These are phyloP conservation scores for Didymodactylos carnosus DNA, from an alignment of 2,888 invertebrate genomes.

Conservation along the genomic window DNA sequence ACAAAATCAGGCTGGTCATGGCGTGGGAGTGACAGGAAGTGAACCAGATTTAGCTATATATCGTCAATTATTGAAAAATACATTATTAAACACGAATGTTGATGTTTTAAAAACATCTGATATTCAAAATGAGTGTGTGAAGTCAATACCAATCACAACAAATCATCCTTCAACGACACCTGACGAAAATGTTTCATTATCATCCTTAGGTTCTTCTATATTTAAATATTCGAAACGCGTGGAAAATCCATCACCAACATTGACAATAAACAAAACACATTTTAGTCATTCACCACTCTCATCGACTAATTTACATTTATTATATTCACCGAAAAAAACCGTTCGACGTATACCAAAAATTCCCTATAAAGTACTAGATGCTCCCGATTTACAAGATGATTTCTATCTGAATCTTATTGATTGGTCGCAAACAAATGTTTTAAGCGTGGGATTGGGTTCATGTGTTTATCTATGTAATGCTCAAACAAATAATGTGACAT, in stretches of 20 bases:
- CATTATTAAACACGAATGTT: not conserved
- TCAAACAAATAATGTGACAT: conserved; percentile 57
- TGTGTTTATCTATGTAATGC: conserved; percentile 75
- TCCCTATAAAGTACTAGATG: conserved; percentile 8
- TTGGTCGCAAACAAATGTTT: conserved; percentile 73
- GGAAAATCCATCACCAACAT: not conserved
- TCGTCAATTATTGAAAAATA: not conserved
- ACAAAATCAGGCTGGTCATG: not conserved
- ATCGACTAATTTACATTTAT: conserved; percentile 72
- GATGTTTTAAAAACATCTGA: not conserved
- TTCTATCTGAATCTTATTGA: conserved; percentile 47
- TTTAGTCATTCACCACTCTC: conserved; percentile 61
- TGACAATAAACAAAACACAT: not conserved
- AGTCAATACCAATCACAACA: not conserved
- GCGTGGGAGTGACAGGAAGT: not conserved
- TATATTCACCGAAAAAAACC: conserved; percentile 52
- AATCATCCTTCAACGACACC: not conserved
- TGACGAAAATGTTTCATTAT: not conserved
- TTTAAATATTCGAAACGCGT: not conserved
- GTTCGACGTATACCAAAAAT: not conserved
- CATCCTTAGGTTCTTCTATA: too few relatives aligned
- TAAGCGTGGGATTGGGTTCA: conserved; percentile 70
- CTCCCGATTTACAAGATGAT: conserved; percentile 11
- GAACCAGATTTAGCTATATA: not conserved
- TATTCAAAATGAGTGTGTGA: not conserved